Conservation (phyloP, 2,888 invertebrate species). For the Synergus gifuensis region DNA sequence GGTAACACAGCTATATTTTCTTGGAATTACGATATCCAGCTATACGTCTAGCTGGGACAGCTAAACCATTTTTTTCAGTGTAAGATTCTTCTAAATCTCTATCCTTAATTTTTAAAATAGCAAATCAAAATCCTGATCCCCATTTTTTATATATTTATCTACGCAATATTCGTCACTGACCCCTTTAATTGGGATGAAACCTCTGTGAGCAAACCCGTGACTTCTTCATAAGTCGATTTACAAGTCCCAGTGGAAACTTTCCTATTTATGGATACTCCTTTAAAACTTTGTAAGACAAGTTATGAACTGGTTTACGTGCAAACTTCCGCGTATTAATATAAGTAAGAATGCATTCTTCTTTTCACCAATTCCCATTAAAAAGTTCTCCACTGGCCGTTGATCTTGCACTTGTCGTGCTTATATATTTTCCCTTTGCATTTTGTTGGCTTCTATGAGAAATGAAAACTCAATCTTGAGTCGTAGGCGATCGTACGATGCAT, state of each 20-base stretch:
- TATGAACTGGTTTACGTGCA: conserved; percentile 35
- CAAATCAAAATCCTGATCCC: too few relatives aligned
- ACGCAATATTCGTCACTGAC: too few relatives aligned
- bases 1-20: too few relatives aligned
- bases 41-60: too few relatives aligned
- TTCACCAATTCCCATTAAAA: conserved; percentile 16
- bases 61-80: too few relatives aligned
- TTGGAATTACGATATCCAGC: too few relatives aligned
- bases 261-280: conserved; percentile 6
- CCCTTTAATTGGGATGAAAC: not conserved
- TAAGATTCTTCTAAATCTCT: too few relatives aligned
- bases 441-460: not conserved
- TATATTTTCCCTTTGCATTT: conserved; percentile 19
- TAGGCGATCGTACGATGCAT: not conserved
- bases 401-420: conserved; percentile 23
- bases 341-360: conserved; percentile 13
- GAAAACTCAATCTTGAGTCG: conserved; percentile 23
- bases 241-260: conserved; percentile 19
- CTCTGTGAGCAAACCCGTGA: not conserved
- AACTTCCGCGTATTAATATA: conserved; percentile 32
- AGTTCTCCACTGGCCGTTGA: conserved; percentile 5
- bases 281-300: conserved; percentile 17
- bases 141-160: too few relatives aligned
- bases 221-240: conserved; percentile 14
- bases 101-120: too few relatives aligned